Conservation (phyloP, 35 echinoderm and acorn worm genomes). For the Strongylocentrotus purpuratus region DNA sequence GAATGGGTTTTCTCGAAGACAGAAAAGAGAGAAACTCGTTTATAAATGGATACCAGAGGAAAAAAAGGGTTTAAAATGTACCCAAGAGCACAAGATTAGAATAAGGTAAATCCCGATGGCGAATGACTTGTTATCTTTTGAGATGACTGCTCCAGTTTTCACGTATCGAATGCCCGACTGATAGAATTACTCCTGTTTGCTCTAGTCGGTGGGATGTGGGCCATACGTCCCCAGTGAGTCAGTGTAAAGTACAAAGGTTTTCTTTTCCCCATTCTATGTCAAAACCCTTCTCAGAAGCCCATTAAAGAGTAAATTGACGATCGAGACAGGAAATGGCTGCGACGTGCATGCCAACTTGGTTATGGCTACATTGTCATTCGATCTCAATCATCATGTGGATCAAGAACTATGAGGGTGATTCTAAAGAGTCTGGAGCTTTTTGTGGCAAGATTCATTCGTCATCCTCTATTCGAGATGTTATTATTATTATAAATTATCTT, state of each 20-base stretch:
- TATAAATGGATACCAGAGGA: slow-evolving; percentile 3
- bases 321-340: background rate
- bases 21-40: background rate
- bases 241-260: background rate
- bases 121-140: background rate
- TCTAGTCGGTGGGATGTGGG: slow-evolving; percentile 14
- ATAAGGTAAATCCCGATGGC: slow-evolving; percentile 15
- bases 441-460: background rate
- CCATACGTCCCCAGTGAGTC: background rate
- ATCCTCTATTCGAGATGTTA: background rate
- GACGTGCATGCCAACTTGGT: background rate
- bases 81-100: slow-evolving; percentile 16
- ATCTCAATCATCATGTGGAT: background rate
- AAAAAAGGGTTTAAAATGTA: background rate
- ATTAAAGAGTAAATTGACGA: slow-evolving; percentile 6
- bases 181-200: slow-evolving; percentile 32
- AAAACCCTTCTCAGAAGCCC: slow-evolving; percentile 8
- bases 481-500: background rate
- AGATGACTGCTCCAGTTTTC: background rate
- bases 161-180: slow-evolving; percentile 10
- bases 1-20: background rate
- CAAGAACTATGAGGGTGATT: background rate
- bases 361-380: background rate
- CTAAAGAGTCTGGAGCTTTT: background rate
- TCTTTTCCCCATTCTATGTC: background rate